Evolutionary conservation across 2,888 invertebrate genomes (phyloP).

Genomic region (Drosophila pseudotalamancana): DNA sequence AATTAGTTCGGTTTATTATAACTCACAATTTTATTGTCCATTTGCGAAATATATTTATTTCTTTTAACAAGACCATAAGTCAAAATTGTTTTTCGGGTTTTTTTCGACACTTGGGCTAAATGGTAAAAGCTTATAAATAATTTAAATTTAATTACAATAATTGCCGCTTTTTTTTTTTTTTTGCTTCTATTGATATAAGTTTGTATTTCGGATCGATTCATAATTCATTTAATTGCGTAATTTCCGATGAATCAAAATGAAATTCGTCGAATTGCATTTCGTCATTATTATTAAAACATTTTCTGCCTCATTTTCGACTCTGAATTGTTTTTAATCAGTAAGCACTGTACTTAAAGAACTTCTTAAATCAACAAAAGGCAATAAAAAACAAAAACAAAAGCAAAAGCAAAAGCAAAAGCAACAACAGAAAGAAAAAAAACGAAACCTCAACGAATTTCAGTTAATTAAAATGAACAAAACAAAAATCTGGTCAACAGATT

Average conservation of each 20-base stretch:
- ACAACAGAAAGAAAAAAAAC: constrained; percentile 1
- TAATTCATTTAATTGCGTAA: no score
- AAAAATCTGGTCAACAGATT: constrained; percentile 78
- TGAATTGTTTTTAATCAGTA: constrained; percentile 41
- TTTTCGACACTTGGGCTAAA: not conserved
- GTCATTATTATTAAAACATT: constrained; percentile 14
- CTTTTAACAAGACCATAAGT: not conserved
- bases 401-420: no score
- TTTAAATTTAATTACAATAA: not conserved
- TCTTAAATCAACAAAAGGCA: constrained; percentile 48
- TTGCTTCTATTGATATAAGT: no score
- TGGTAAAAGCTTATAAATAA: not conserved
- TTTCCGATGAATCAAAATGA: not conserved
- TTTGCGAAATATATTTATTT: constrained; percentile 1
- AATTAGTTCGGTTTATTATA: constrained; percentile 28
- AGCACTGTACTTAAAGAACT: constrained; percentile 29
- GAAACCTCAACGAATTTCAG: constrained; percentile 52
- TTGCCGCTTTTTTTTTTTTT: no score
- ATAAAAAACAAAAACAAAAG: constrained; percentile 9
- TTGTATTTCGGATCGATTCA: no score
- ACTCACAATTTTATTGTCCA: constrained; percentile 18
- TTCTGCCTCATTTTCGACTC: not conserved
- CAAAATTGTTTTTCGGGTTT: not conserved
- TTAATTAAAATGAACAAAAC: constrained; percentile 52
- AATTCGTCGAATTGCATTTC: not conserved